These are phyloP conservation scores for Trichogramma dendrolimi DNA, from an alignment of 2,888 invertebrate genomes.

Conservation along the genomic window DNA sequence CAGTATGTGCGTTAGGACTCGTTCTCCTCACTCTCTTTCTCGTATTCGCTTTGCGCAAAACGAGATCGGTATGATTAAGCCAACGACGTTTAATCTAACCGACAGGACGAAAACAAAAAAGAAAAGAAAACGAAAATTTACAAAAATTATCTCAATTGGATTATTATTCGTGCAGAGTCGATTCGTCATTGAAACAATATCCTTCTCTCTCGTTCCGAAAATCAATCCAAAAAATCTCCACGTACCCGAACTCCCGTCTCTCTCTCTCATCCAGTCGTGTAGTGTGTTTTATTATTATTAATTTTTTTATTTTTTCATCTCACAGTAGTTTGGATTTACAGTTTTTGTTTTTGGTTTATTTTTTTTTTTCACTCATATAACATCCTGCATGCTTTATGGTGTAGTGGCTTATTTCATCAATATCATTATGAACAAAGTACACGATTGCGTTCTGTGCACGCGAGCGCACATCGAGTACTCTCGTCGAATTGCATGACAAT, in stretches of 20 bases:
- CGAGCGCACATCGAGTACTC: slow-evolving; percentile 6
- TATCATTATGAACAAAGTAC: too few species aligned
- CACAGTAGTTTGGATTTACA: slow-evolving; percentile 27
- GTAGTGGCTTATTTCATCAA: slow-evolving; percentile 23
- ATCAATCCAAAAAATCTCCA: too few species aligned
- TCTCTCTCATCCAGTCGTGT: slow-evolving; percentile 27
- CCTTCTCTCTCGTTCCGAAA: slow-evolving; percentile 5
- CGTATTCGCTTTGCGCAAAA: too few species aligned
- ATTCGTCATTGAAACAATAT: slow-evolving; percentile 38
- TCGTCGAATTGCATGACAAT: slow-evolving; percentile 18
- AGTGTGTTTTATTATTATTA: slow-evolving; percentile 19
- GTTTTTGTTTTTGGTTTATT: slow-evolving; percentile 11
- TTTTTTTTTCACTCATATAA: too few species aligned
- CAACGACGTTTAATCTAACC: too few species aligned
- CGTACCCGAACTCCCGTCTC: slow-evolving; percentile 2
- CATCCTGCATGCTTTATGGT: slow-evolving; percentile 26
- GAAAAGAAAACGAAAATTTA: too few species aligned
- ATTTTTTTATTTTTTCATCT: too few species aligned
- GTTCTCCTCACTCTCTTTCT: too few species aligned
- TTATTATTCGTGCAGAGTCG: slow-evolving; percentile 38
- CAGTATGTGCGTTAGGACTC: too few species aligned
- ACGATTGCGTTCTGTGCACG: slow-evolving; percentile 20
- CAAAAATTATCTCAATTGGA: too few species aligned
- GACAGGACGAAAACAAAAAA: too few species aligned
- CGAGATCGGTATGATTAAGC: too few species aligned